These are phyloP conservation scores for Philypnodon macrostomus DNA, from an alignment of 2,797 vertebrate genomes.

Conservation along the genomic window DNA sequence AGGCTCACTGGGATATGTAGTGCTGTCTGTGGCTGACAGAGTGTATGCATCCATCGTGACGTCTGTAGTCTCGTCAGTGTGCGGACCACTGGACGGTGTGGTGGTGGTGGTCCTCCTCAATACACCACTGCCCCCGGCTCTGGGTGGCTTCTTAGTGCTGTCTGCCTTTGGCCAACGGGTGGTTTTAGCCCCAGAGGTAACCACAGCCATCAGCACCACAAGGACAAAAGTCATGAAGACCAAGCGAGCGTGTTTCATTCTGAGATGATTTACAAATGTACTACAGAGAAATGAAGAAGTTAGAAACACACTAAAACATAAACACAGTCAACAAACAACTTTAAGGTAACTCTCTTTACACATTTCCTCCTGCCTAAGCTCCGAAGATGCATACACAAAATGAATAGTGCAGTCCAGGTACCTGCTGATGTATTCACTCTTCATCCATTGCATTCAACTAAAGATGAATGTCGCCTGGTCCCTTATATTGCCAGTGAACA, in stretches of 20 bases:
- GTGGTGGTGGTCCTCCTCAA: constrained; percentile 57
- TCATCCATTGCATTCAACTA: constrained; percentile 53
- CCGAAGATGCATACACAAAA: no score
- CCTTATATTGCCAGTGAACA: constrained; percentile 71
- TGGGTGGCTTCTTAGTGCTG: constrained; percentile 79
- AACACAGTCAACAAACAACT: no score
- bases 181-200: constrained; percentile 68
- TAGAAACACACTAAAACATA: no score
- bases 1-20: constrained; percentile 66
- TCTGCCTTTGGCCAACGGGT: constrained; percentile 79
- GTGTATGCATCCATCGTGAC: constrained; percentile 63
- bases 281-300: constrained; percentile 15
- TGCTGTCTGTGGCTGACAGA: constrained; percentile 68
- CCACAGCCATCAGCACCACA: constrained; percentile 38
- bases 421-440: constrained; percentile 48
- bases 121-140: constrained; percentile 32
- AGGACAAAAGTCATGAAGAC: constrained; percentile 56
- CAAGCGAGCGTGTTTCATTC: constrained; percentile 54
- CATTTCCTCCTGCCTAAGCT: no score
- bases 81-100: constrained; percentile 43
- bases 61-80: constrained; percentile 71
- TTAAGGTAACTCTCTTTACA: no score
- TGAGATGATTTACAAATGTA: constrained; percentile 25
- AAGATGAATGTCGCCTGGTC: constrained; percentile 32
- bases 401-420: constrained; percentile 31